Base-by-base conservation (phyloP, 2,888 invertebrate genomes). In the Metellina segmentata region DNA sequence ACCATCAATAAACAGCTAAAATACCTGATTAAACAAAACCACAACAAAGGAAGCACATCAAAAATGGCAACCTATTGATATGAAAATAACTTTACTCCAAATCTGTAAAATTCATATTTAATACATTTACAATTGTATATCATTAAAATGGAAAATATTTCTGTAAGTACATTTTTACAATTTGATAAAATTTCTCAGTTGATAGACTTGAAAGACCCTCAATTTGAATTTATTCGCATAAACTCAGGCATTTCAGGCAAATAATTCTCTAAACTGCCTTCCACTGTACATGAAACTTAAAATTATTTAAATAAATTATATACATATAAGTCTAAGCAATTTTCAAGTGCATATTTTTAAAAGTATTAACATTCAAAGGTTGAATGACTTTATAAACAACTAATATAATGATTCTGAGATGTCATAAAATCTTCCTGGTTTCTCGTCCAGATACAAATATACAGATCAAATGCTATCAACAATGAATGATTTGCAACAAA, bases 381-480 rank as follows among this genome's bases (percentile, higher is more conserved):
- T 34, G 53, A 83, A 83, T 83, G 72, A 51, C 51, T 72, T 13
- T 71, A 72, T 74, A 70, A 71, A 83, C 61, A 79, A 83, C 52
- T 52, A 83, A 83, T 74, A 70, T 81, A 81, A 70, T 79, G 20
- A 19, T 79, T 81, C 70, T 70, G n/a, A 49, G 49, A 81, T 52
- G 70, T 53, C 75, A 89, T 89, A 82, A 77, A 82, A 77, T 82
- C 51, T n/a, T 19, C 75, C 51, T 7, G 11, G 16, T 20, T 53
- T 81, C 72, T 90, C 48, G 81, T 78, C 74, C 48, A 87, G 82
- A 48, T 91, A 91, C 91, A 91, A 91, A 91, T 91, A 77, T 91
- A 91, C 91, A 91, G 77, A 48, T 87, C 74, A 86, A 90, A 91
- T 91, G 91, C 91, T 91, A 91, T 91, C 81, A 91, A 91, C 91